Base-by-base conservation (phyloP, 2,888 invertebrate species). In the Ernsta delagoae region DNA sequence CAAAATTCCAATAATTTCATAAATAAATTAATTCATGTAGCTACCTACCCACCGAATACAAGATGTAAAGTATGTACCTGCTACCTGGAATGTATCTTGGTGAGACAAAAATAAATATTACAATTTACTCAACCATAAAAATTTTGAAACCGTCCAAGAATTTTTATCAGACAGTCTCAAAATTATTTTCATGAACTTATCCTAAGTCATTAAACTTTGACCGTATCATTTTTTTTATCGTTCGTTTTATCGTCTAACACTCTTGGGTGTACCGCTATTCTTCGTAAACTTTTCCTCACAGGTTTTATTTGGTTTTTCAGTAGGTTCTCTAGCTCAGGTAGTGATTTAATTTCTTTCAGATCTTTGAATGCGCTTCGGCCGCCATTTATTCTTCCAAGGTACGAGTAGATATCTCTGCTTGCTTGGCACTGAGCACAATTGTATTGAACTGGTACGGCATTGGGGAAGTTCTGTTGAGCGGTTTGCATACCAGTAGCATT, bases 371-470 rank as follows among this genome's bases (percentile, higher is more conserved):
- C 72, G 74, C 88, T 92, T 3, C 93, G 89, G 16, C 84, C 90
- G 41, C 86, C 84, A 59, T 87, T 87, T 24, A 84, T 65, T 75
- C 93, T 86, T n/a, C 89, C 85, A 12, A 90, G 71, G 77, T 86
- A 90, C 57, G 83, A 78, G 75, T 87, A 87, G 31, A 84, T 73
- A 36, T 89, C 86, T 70, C 77, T 83, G 73, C 77, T 89, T 5
- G 85, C 85, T 78, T 93, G 91, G 76, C 95, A 95, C 70, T 94
- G 94, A 34, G 92, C 92, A 78, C 95, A 95, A 70, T 94, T 95
- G 79, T 95, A 95, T 43, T 94, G 94, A 9, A 95, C 94, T 24
- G 95, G 92, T 41, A 94, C 92, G 0, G 95, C 95, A 36, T 93
- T 88, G 0, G 95, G 95, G 84, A 95, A 95, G 78, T 94, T 94